phyloP scores from a whole-genome alignment of 1,140 invertebrate species.

The Hyles vespertilio region DNA sequence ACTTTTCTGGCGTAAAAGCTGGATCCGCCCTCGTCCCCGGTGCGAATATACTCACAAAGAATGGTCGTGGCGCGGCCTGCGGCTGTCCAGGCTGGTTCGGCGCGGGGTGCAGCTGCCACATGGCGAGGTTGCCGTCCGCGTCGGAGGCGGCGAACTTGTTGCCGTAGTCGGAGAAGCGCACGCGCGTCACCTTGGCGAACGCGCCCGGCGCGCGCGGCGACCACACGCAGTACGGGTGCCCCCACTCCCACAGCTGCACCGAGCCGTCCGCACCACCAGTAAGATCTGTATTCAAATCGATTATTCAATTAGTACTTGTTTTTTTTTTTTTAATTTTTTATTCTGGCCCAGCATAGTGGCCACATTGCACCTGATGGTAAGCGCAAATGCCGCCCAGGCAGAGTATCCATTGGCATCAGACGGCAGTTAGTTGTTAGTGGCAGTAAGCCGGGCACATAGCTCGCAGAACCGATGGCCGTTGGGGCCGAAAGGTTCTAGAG shows the following conservation, averaged over 20 bases:
- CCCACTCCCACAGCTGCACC: slow-evolving; percentile 98
- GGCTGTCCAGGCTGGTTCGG: slow-evolving; percentile 34
- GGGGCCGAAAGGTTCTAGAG: too few species aligned
- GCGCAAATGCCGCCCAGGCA: too few species aligned
- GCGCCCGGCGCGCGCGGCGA: slow-evolving; percentile 92
- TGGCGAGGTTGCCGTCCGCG: slow-evolving; percentile 91
- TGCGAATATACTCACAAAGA: slow-evolving; percentile 88
- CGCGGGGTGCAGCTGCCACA: slow-evolving; percentile 94
- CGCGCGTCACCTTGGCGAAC: slow-evolving; percentile 95
- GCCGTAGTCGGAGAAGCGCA: slow-evolving; percentile 96
- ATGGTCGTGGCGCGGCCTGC: slow-evolving; percentile 87
- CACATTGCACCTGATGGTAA: too few species aligned
- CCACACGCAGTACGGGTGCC: slow-evolving; percentile 92
- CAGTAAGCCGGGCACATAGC: too few species aligned
- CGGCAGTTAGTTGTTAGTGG: too few species aligned
- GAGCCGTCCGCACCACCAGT: slow-evolving; percentile 98
- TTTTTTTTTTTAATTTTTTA: too few species aligned
- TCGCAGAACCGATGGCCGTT: too few species aligned
- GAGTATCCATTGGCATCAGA: too few species aligned
- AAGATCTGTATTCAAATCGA: slow-evolving; percentile 78
- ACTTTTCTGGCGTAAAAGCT: too few species aligned
- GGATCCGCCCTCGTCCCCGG: too few species aligned
- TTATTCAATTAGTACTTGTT: too few species aligned
- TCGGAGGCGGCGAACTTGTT: slow-evolving; percentile 99
- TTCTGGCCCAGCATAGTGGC: too few species aligned